Percentiles rank a stretch among this genome's conserved stretches.
phyloP scores from a whole-genome alignment of 2,797 vertebrate genomes.

The Rhinella marina region DNA sequence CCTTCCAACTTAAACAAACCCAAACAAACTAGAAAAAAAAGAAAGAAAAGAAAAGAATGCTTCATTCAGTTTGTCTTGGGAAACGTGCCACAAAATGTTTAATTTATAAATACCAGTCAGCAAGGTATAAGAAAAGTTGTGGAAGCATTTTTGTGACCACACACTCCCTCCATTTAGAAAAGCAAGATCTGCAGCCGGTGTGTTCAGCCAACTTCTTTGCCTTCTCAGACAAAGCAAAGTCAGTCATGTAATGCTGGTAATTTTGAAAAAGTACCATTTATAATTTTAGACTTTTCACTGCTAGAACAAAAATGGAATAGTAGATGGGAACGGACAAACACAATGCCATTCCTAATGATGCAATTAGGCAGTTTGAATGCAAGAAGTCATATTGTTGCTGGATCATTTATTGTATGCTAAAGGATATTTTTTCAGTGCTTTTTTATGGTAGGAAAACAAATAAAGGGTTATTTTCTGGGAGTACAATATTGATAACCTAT shows the following conservation, averaged over 20 bases:
- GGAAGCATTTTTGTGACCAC: neutral
- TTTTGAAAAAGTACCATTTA: neutral
- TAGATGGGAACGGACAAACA: slow-evolving; percentile 49
- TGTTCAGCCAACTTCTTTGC: slow-evolving; percentile 22
- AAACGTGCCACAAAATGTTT: neutral
- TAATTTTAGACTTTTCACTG: slow-evolving; percentile 35
- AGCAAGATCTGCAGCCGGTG: neutral
- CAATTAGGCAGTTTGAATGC: slow-evolving; percentile 39
- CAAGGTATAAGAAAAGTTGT: neutral
- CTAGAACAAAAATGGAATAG: slow-evolving; percentile 47
- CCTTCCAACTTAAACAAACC: too few relatives aligned
- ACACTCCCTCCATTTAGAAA: neutral
- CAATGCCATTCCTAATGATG: slow-evolving; percentile 51
- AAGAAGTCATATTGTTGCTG: slow-evolving; percentile 17
- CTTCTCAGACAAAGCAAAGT: neutral
- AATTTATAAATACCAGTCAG: neutral
- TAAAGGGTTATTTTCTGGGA: neutral
- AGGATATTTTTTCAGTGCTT: neutral
- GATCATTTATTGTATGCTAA: neutral
- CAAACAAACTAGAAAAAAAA: neutral
- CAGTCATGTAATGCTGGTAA: slow-evolving; percentile 17
- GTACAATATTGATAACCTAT: too few relatives aligned
- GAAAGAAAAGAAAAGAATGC: too few relatives aligned
- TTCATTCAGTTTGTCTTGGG: neutral
- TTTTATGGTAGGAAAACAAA: neutral